Conservation (phyloP, 1,140 invertebrate genomes). For the Frieseomelitta varia region DNA sequence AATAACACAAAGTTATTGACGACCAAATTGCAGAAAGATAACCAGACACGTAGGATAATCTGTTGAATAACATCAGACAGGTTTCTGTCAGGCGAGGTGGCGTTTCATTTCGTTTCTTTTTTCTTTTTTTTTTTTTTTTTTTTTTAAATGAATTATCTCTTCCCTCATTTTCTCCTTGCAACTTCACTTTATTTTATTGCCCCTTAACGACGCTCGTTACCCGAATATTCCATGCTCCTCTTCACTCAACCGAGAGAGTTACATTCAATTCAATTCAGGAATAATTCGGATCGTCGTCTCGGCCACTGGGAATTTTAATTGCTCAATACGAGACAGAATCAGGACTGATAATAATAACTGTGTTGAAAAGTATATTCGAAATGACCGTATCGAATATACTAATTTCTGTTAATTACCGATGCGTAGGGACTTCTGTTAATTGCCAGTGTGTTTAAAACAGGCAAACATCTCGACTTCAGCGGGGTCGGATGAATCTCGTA, state of each 20-base stretch:
- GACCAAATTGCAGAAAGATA: not conserved
- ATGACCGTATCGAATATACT: not conserved
- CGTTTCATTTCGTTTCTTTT: not conserved
- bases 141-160: too few relatives aligned
- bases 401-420: not conserved
- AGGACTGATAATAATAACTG: too few relatives aligned
- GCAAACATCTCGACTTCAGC: not conserved
- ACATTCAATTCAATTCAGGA: not conserved
- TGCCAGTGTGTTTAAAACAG: not conserved
- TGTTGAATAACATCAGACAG: not conserved
- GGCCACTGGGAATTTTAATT: not conserved
- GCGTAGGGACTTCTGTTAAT: too few relatives aligned
- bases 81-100: not conserved
- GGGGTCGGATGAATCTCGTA: slow-evolving; percentile 18
- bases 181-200: not conserved
- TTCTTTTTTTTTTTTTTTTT: too few relatives aligned
- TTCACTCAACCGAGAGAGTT: not conserved
- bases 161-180: not conserved
- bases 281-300: not conserved
- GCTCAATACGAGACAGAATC: not conserved
- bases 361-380: too few relatives aligned
- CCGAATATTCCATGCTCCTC: not conserved
- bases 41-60: slow-evolving; percentile 6
- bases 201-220: not conserved
- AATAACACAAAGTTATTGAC: not conserved